Evolutionary conservation across 1,140 invertebrate species (phyloP).

Genomic region (Charaxes varanes): DNA sequence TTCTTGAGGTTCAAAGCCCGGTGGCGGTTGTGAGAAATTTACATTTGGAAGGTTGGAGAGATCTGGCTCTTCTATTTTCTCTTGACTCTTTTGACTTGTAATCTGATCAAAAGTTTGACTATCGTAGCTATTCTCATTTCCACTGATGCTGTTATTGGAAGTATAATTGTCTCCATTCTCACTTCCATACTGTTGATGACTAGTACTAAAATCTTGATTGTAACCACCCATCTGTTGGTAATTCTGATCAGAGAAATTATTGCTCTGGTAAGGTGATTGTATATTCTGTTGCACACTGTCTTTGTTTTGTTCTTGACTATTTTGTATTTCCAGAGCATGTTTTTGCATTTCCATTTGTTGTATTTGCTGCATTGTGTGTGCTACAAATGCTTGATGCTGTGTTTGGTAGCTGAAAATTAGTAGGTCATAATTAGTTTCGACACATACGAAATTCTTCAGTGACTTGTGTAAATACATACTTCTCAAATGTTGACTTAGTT

Average conservation of each 20-base stretch:
- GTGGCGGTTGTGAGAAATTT: constrained; percentile 76
- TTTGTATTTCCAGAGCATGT: constrained; percentile 82
- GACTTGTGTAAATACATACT: constrained; percentile 57
- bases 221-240: constrained; percentile 44
- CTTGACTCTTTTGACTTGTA: constrained; percentile 38
- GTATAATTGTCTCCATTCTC: constrained; percentile 61
- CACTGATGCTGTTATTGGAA: constrained; percentile 63
- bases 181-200: constrained; percentile 54
- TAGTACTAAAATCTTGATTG: constrained; percentile 46
- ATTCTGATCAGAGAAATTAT: constrained; percentile 52
- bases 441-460: not conserved
- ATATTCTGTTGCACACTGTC: constrained; percentile 42
- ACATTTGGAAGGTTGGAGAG: constrained; percentile 55
- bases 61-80: constrained; percentile 47
- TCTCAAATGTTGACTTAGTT: constrained; percentile 85
- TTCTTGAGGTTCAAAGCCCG: constrained; percentile 69
- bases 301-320: constrained; percentile 46
- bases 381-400: constrained; percentile 95
- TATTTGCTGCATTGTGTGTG: constrained; percentile 92
- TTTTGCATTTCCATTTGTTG: constrained; percentile 89
- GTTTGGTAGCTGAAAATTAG: constrained; percentile 83
- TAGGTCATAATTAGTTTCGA: constrained; percentile 10
- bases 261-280: constrained; percentile 45
- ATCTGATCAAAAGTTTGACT: constrained; percentile 66
- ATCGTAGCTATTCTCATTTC: constrained; percentile 64